Conservation (phyloP, 2,888 invertebrate genomes). For the Agrotis segetum region DNA sequence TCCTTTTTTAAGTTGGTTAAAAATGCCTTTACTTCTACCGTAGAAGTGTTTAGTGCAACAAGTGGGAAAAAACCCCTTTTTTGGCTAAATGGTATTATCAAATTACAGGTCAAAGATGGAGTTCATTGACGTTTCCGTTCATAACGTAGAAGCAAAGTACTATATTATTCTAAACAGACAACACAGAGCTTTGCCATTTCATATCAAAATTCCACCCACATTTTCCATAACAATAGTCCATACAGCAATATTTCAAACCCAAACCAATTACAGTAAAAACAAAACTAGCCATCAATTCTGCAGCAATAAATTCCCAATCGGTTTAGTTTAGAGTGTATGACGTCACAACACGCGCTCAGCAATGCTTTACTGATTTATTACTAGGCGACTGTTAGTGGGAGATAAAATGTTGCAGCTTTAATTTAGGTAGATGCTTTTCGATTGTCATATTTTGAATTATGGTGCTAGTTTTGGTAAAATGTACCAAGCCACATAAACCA, state of each 20-base stretch:
- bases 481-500: background rate
- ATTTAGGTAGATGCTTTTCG: slow-evolving; percentile 3
- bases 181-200: too few species aligned
- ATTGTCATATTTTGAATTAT: background rate
- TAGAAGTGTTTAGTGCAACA: too few species aligned
- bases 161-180: too few species aligned
- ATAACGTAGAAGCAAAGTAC: too few species aligned
- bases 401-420: slow-evolving; percentile 39
- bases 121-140: too few species aligned
- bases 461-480: background rate
- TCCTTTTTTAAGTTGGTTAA: too few species aligned
- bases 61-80: too few species aligned
- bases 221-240: slow-evolving; percentile 4
- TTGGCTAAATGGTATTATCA: too few species aligned
- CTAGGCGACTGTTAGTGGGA: slow-evolving; percentile 27
- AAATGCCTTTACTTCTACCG: too few species aligned
- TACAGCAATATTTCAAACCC: slow-evolving; percentile 17
- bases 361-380: slow-evolving; percentile 54
- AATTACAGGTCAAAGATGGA: too few species aligned
- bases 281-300: slow-evolving; percentile 28
- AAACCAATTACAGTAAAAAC: slow-evolving; percentile 28
- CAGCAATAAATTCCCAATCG: slow-evolving; percentile 52
- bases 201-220: too few species aligned
- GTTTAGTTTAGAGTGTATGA: slow-evolving; percentile 42
- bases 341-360: slow-evolving; percentile 43